Conservation (phyloP, 1,140 invertebrate species). For the Nasonia vitripennis region DNA sequence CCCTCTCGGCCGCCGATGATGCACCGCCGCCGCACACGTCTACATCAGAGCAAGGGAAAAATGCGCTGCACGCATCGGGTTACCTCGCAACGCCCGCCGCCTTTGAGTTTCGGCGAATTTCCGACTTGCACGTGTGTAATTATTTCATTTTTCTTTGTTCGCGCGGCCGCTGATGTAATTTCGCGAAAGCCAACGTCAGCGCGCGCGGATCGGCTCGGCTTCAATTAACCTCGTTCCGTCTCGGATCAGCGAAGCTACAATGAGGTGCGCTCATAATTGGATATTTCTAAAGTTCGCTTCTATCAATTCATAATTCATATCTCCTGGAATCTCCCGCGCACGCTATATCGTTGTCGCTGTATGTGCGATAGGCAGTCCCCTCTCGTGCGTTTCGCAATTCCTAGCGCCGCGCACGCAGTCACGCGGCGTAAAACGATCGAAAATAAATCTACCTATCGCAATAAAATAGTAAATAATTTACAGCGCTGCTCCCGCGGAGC, state of each 20-base stretch:
- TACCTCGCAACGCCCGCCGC: not conserved
- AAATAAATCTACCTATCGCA: slow-evolving; percentile 42
- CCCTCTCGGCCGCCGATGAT: not conserved
- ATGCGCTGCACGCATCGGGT: slow-evolving; percentile 28
- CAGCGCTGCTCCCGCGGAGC: not conserved
- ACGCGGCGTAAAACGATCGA: slow-evolving; percentile 29
- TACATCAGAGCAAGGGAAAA: slow-evolving; percentile 16
- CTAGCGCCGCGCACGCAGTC: not conserved
- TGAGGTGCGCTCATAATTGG: not conserved
- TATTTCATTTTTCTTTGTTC: slow-evolving; percentile 12
- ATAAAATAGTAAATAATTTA: slow-evolving; percentile 48
- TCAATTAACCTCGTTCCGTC: not conserved
- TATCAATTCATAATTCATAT: not conserved
- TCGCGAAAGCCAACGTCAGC: not conserved
- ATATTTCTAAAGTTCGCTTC: not conserved
- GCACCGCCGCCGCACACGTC: too few relatives aligned
- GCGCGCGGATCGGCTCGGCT: not conserved
- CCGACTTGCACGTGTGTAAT: slow-evolving; percentile 4
- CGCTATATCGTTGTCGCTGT: not conserved
- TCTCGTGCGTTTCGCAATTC: not conserved
- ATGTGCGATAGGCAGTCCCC: too few relatives aligned
- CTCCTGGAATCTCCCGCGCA: not conserved
- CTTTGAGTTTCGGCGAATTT: not conserved
- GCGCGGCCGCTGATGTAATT: not conserved
- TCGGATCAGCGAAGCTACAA: not conserved